Percentiles rank a stretch among this genome's conserved stretches.
Conservation (phyloP, 2,797 vertebrate species). For the Smutsia gigantea region DNA sequence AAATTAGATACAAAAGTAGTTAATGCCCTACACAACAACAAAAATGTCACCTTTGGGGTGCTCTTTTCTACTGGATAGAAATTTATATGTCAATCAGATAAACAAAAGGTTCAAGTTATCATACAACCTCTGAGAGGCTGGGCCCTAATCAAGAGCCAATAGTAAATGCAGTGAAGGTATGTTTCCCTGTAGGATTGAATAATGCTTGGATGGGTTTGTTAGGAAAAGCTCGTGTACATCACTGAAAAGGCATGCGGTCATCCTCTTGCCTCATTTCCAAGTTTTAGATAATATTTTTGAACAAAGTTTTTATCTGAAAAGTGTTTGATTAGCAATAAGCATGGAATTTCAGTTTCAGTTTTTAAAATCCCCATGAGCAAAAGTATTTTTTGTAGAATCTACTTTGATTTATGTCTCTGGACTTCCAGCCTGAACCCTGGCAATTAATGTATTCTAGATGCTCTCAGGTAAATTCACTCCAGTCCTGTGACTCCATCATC, state of each 20-base stretch:
- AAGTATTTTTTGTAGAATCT: not conserved
- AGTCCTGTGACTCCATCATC: not conserved
- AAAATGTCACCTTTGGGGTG: conserved; percentile 26
- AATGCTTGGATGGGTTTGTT: not conserved
- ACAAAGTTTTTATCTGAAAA: conserved; percentile 20
- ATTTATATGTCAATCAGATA: conserved; percentile 43
- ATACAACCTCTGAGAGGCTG: conserved; percentile 3
- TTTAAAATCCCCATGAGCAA: conserved; percentile 45
- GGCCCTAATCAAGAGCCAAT: not conserved
- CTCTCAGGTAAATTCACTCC: not conserved
- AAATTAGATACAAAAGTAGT: conserved; percentile 40
- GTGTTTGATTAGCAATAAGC: conserved; percentile 3
- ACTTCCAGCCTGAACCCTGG: not conserved
- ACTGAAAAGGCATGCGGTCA: not conserved
- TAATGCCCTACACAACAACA: not conserved
- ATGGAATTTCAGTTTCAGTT: not conserved
- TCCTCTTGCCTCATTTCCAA: conserved; percentile 49
- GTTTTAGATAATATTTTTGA: conserved; percentile 18
- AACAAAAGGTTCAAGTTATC: not conserved
- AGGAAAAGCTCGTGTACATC: not conserved
- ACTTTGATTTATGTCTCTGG: conserved; percentile 23
- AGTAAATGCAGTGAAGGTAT: not conserved
- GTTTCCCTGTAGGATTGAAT: not conserved
- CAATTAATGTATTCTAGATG: not conserved
- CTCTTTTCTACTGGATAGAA: conserved; percentile 7